phyloP scores from a whole-genome alignment of 1,140 invertebrate genomes.

The Dreissena rostriformis region DNA sequence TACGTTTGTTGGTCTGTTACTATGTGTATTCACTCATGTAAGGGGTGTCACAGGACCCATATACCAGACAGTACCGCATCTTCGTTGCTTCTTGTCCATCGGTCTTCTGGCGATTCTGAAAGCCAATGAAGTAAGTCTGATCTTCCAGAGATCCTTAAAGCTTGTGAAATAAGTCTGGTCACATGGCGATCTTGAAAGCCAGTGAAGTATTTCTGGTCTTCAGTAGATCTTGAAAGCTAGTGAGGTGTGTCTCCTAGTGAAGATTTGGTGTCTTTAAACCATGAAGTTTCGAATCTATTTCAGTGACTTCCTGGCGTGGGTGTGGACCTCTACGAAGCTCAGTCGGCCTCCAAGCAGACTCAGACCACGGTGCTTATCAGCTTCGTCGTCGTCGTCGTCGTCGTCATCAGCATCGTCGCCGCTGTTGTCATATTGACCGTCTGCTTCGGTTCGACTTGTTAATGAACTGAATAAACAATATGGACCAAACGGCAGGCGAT shows the following conservation, averaged over 20 bases:
- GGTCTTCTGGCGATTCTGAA: slow-evolving; percentile 73
- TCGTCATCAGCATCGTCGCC: background rate
- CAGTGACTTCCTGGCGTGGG: background rate
- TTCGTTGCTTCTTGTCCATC: slow-evolving; percentile 74
- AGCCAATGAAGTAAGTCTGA: slow-evolving; percentile 67
- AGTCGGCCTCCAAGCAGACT: background rate
- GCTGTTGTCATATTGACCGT: background rate
- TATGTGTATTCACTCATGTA: slow-evolving; percentile 57
- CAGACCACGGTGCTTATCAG: background rate
- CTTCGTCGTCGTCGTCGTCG: background rate
- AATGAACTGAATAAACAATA: background rate
- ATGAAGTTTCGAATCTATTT: background rate
- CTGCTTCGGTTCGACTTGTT: background rate
- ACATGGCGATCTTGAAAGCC: background rate
- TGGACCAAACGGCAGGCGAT: background rate
- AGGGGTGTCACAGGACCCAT: slow-evolving; percentile 3
- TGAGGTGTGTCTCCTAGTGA: background rate
- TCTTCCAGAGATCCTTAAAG: background rate
- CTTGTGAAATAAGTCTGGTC: background rate
- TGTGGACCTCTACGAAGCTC: background rate
- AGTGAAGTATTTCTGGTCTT: background rate
- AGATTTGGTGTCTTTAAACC: background rate
- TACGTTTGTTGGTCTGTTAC: no score
- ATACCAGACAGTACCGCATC: slow-evolving; percentile 56
- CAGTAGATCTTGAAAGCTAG: background rate